Conservation (phyloP, 2,888 invertebrate genomes). For the Penaeus monodon region DNA sequence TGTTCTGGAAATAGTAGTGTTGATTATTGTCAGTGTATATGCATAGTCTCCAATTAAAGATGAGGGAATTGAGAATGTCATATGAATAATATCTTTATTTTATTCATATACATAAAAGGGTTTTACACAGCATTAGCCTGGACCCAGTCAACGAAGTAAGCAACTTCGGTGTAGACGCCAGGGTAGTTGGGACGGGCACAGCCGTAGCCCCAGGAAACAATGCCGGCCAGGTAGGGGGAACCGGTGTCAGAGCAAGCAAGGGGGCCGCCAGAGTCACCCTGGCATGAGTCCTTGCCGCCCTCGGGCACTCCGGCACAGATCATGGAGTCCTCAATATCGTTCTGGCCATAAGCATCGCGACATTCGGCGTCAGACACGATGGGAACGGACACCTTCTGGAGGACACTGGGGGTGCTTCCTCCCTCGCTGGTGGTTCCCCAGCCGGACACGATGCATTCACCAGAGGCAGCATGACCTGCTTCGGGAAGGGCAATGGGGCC, state of each 20-base stretch:
- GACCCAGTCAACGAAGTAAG: constrained; percentile 66
- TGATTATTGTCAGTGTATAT: too few species aligned
- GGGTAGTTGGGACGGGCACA: constrained; percentile 55
- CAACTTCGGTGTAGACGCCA: constrained; percentile 65
- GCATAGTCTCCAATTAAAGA: too few species aligned
- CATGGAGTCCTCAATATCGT: constrained; percentile 54
- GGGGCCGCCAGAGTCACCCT: constrained; percentile 58
- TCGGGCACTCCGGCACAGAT: constrained; percentile 56
- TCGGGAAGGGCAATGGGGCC: constrained; percentile 16
- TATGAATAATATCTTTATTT: too few species aligned
- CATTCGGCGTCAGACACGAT: constrained; percentile 53
- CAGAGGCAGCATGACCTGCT: constrained; percentile 30
- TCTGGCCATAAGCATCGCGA: constrained; percentile 38
- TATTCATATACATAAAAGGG: too few species aligned
- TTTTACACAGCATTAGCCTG: constrained; percentile 6
- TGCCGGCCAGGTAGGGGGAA: constrained; percentile 42
- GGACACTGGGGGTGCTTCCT: constrained; percentile 41
- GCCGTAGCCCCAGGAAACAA: constrained; percentile 62
- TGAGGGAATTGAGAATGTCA: too few species aligned
- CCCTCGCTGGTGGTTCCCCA: constrained; percentile 52
- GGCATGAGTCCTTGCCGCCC: constrained; percentile 57
- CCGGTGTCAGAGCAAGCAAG: constrained; percentile 38
- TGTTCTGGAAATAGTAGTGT: too few species aligned
- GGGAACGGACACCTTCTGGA: constrained; percentile 56
- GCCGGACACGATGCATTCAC: constrained; percentile 55